Percentiles rank a stretch among this genome's conserved stretches.
These are phyloP conservation scores for Protobothrops mucrosquamatus DNA, from an alignment of 2,113 vertebrate species.

Conservation along the genomic window DNA sequence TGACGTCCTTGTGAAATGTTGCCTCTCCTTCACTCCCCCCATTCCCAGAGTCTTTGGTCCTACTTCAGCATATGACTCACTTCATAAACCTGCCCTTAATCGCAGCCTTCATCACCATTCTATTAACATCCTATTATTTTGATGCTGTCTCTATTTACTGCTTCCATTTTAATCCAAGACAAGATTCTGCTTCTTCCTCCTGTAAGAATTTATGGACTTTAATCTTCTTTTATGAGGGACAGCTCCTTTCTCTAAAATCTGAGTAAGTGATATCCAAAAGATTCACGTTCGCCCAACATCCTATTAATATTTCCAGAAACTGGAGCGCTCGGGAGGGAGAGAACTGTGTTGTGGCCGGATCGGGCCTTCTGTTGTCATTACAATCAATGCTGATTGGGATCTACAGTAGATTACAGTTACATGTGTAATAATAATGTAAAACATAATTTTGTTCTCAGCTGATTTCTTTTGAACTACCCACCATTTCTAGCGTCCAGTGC, in stretches of 20 bases:
- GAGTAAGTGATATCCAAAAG: slow-evolving; percentile 64
- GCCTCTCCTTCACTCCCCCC: not conserved
- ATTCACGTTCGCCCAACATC: slow-evolving; percentile 57
- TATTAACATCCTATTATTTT: slow-evolving; percentile 64
- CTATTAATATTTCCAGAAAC: slow-evolving; percentile 65
- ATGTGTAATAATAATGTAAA: slow-evolving; percentile 11
- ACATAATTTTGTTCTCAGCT: slow-evolving; percentile 30
- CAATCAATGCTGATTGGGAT: not conserved
- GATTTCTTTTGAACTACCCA: slow-evolving; percentile 16
- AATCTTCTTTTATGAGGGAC: slow-evolving; percentile 70
- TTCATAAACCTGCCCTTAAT: slow-evolving; percentile 41
- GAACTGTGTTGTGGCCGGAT: slow-evolving; percentile 33
- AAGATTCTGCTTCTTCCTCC: slow-evolving; percentile 62
- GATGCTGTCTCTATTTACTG: slow-evolving; percentile 66
- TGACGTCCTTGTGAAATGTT: not conserved
- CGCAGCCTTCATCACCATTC: slow-evolving; percentile 46
- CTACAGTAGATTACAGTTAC: not conserved
- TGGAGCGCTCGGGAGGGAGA: slow-evolving; percentile 43
- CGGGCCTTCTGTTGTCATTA: slow-evolving; percentile 28
- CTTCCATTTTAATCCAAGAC: slow-evolving; percentile 66
- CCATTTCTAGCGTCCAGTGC: slow-evolving; percentile 14
- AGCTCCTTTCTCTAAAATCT: slow-evolving; percentile 63
- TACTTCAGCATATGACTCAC: slow-evolving; percentile 54
- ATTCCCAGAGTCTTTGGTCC: not conserved
- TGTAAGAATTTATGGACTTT: slow-evolving; percentile 70